Conservation (phyloP, 1,140 invertebrate species). For the Diprion similis region DNA sequence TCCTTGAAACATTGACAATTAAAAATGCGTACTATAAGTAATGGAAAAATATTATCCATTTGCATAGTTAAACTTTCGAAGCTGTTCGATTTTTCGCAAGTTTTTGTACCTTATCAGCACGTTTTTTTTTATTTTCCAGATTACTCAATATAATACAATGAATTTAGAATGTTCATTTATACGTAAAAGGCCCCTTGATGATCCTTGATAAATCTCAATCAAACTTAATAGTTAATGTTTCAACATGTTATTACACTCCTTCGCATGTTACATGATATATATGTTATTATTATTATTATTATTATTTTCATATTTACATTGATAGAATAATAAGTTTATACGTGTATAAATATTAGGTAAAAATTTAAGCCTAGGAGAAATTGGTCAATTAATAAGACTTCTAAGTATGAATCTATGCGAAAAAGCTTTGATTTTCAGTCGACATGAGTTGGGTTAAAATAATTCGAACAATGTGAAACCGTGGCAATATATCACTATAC, state of each 20-base stretch:
- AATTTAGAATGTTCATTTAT: constrained; percentile 40
- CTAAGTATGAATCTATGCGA: background rate
- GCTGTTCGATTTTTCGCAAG: too few species aligned
- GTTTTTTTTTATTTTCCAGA: constrained; percentile 31
- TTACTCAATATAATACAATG: constrained; percentile 35
- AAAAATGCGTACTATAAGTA: too few species aligned
- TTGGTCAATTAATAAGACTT: constrained; percentile 40
- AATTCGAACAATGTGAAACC: background rate
- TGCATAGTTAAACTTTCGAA: too few species aligned
- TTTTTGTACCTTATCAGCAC: background rate
- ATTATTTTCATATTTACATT: background rate
- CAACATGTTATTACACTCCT: background rate
- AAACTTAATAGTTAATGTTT: constrained; percentile 26
- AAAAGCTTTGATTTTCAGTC: background rate
- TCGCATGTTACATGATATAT: too few species aligned
- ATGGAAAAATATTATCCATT: too few species aligned
- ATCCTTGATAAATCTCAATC: constrained; percentile 36
- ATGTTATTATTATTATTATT: background rate
- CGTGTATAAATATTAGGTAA: constrained; percentile 40
- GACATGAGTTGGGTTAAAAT: background rate
- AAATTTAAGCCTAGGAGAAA: constrained; percentile 44
- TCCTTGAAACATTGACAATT: too few species aligned
- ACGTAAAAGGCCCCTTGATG: constrained; percentile 52
- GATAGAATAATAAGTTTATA: constrained; percentile 14
- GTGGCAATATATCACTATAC: background rate